A percentile compares a stretch with the other conserved stretches of the same genome.
Evolutionary conservation across 2,797 vertebrate genomes (phyloP).

Genomic region (Syncerus caffer): DNA sequence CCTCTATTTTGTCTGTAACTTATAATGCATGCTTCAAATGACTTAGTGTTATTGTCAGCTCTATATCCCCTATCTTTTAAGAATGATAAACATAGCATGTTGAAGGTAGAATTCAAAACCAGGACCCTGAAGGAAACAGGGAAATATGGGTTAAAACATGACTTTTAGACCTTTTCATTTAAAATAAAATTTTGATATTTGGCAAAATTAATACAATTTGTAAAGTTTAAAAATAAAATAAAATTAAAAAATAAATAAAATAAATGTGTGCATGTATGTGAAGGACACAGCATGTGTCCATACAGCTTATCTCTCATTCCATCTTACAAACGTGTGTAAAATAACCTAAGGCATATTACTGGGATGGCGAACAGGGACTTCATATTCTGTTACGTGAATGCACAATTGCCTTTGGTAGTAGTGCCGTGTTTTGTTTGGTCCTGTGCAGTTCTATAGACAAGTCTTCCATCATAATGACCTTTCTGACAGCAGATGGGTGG

Average conservation of each 20-base stretch:
- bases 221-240: too few species aligned
- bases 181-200: neutral
- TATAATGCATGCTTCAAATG: conserved; percentile 56
- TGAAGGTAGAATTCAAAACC: neutral
- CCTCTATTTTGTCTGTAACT: conserved; percentile 71
- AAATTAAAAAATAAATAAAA: conserved; percentile 27
- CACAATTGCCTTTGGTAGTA: neutral
- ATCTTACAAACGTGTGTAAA: neutral
- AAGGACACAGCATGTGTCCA: neutral
- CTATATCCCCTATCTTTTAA: conserved; percentile 43
- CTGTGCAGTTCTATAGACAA: conserved; percentile 57
- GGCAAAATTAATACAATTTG: too few species aligned
- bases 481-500: conserved; percentile 73
- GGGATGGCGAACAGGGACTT: neutral
- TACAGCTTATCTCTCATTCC: neutral
- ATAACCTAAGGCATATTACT: neutral
- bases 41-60: conserved; percentile 67
- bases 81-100: conserved; percentile 55
- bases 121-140: neutral
- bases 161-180: conserved; percentile 6
- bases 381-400: neutral
- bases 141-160: conserved; percentile 13
- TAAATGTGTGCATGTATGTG: neutral
- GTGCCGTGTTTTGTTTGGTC: conserved; percentile 25
- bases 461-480: conserved; percentile 74